These are phyloP conservation scores for Agrochola circellaris DNA, from an alignment of 2,888 invertebrate genomes.

Conservation along the genomic window DNA sequence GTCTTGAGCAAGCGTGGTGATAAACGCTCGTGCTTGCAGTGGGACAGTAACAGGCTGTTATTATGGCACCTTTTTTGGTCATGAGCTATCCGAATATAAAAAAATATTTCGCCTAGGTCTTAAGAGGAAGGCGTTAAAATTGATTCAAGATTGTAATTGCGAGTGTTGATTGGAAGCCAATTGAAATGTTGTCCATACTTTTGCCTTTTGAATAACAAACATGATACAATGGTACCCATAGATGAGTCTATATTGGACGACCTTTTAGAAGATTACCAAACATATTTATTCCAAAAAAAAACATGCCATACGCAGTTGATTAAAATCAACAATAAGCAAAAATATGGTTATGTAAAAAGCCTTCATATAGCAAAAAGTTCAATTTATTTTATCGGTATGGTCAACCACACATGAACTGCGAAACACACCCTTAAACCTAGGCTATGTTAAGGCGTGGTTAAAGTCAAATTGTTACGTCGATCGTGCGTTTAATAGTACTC, in stretches of 20 bases:
- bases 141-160: too few species aligned
- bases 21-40: too few species aligned
- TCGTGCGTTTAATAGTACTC: background rate
- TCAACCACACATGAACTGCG: background rate
- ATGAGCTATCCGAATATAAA: too few species aligned
- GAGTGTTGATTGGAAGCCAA: too few species aligned
- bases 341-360: constrained; percentile 23
- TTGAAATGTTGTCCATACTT: background rate
- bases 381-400: constrained; percentile 5
- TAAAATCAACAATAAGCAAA: constrained; percentile 29
- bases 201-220: background rate
- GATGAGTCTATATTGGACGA: background rate
- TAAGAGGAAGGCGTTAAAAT: too few species aligned
- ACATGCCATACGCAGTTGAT: constrained; percentile 9
- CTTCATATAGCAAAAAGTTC: constrained; percentile 1
- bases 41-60: too few species aligned
- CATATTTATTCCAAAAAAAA: background rate
- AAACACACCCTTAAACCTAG: background rate
- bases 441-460: background rate
- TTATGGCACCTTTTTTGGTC: too few species aligned
- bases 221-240: background rate
- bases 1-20: too few species aligned
- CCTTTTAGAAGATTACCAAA: constrained; percentile 6
- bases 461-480: background rate
- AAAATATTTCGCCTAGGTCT: too few species aligned